A percentile compares a stretch with the other conserved stretches of the same genome.
These are phyloP conservation scores for Apodemia mormo DNA, from an alignment of 2,888 invertebrate genomes.

Conservation along the genomic window DNA sequence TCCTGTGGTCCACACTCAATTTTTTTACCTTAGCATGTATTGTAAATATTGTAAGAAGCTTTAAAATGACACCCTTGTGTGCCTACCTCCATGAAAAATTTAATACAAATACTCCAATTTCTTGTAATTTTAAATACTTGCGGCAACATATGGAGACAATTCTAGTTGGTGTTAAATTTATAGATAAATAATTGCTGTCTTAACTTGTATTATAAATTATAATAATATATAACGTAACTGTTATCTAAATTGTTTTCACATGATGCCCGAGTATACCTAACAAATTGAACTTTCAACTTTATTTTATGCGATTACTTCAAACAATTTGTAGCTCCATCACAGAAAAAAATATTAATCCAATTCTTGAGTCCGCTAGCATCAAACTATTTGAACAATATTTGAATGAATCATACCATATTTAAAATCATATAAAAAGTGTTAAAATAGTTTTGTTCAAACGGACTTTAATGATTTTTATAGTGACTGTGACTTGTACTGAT, in stretches of 20 bases:
- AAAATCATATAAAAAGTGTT: no score
- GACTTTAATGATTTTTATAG: no score
- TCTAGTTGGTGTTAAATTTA: no score
- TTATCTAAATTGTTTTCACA: not conserved
- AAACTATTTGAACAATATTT: no score
- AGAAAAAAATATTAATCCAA: not conserved
- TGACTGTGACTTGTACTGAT: no score
- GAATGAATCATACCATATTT: no score
- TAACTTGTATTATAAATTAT: not conserved
- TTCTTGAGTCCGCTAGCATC: not conserved
- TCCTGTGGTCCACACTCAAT: conserved; percentile 12
- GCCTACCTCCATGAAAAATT: conserved; percentile 31
- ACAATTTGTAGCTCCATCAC: not conserved
- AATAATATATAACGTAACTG: not conserved
- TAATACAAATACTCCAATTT: conserved; percentile 15
- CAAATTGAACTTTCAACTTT: not conserved
- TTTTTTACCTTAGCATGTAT: conserved; percentile 10
- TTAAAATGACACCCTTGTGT: conserved; percentile 40
- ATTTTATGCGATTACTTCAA: not conserved
- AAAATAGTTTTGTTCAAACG: no score
- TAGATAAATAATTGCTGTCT: not conserved
- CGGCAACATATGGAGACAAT: not conserved
- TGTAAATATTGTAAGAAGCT: conserved; percentile 35
- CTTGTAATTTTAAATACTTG: conserved; percentile 2
- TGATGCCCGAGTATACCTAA: not conserved